Evolutionary conservation across 2,888 invertebrate genomes (phyloP), one percentile per base, ranked within the genome.

Genomic region (Hydrotaea diabolus): DNA sequence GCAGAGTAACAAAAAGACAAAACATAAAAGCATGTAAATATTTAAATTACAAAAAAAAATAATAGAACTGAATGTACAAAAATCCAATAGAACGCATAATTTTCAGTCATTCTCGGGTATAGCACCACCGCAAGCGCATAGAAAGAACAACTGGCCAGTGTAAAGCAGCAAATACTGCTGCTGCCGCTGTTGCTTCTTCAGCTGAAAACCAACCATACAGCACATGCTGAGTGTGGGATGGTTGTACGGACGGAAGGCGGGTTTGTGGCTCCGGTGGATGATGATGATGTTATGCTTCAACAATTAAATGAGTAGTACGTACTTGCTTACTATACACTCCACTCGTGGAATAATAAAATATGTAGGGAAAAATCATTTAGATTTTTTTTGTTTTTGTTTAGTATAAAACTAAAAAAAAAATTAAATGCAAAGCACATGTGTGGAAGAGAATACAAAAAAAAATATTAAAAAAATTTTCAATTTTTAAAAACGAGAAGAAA

Each of bases 221-320:
- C 39, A 39, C 4, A 39, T 39, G 39, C 39, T 39, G 39, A 39
- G 39, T 39, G 39, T 39, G 39, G 39, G 39, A 39, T 39, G 39
- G 4, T 39, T 3, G 39, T 4, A 39, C 39, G 39, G 39, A 39
- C 39, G 9, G 8, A 39, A 11, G 36, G 36, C 36, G 8, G 39
- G 39, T 1, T 39, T 39, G 13, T 39, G 39, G 39, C 39, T 39
- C 39, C 9, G 39, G 39, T 39, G 3, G n/a, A 79, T 79, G 26
- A 83, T 76, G 75, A 78, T 77, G 73, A 23, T 71, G 77, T 81
- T 81, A 81, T 80, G 84, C 39, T 78, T 81, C 57, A 84, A 84
- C 84, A 84, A 81, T 84, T 81, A 78, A 81, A 84, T 78, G 84
- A 81, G 78, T 80, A 79, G 75, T 69, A 57, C 79, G 59, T 62